Conservation (phyloP, 2,113 vertebrate genomes). For the Anguilla japonica region DNA sequence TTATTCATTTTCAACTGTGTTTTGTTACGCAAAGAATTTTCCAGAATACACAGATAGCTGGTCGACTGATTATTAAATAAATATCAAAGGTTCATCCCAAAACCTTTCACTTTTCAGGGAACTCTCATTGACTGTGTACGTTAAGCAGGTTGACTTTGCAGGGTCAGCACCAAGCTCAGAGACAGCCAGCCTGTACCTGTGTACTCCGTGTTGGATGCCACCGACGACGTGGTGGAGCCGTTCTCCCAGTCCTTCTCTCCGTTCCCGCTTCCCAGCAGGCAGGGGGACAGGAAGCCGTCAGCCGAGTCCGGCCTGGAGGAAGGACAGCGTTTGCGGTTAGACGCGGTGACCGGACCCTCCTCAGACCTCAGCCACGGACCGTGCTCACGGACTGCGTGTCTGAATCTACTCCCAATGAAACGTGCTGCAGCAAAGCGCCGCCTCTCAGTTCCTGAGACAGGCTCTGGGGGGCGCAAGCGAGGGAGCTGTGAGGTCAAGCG, state of each 20-base stretch:
- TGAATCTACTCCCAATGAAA: slow-evolving; percentile 47
- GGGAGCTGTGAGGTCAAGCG: slow-evolving; percentile 22
- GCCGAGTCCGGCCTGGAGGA: slow-evolving; percentile 86
- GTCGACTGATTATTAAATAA: neutral
- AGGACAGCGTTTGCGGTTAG: slow-evolving; percentile 36
- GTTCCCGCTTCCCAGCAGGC: slow-evolving; percentile 85
- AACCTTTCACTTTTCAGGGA: neutral
- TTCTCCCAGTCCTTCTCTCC: slow-evolving; percentile 98
- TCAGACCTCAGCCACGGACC: neutral
- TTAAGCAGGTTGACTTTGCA: neutral
- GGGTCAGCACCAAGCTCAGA: neutral
- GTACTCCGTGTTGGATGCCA: slow-evolving; percentile 92
- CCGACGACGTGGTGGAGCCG: slow-evolving; percentile 92
- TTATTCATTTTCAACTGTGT: too few species aligned
- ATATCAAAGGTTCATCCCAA: neutral
- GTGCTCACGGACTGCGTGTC: too few species aligned
- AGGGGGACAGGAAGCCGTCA: slow-evolving; percentile 86
- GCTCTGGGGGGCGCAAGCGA: slow-evolving; percentile 29
- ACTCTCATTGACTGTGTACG: neutral
- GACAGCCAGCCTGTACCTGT: slow-evolving; percentile 74
- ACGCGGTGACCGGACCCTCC: slow-evolving; percentile 29
- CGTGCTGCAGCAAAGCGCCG: slow-evolving; percentile 38
- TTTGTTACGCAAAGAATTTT: too few species aligned
- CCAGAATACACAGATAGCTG: neutral
- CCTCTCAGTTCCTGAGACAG: slow-evolving; percentile 17